Conservation (phyloP, 2,888 invertebrate species). For the Diplazon laetatorius region DNA sequence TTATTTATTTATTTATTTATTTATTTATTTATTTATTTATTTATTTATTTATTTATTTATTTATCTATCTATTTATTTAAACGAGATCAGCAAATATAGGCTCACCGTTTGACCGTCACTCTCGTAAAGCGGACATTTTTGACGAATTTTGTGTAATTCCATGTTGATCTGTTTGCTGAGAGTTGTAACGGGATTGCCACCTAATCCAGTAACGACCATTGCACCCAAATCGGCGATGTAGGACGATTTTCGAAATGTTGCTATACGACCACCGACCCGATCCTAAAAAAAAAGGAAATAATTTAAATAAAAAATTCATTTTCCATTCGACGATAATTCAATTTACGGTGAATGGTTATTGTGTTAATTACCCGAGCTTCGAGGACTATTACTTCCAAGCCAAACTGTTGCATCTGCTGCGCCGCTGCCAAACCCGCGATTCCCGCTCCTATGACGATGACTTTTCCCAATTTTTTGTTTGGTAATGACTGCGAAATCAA, state of each 20-base stretch:
- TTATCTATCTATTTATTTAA: too few species aligned
- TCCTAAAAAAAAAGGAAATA: constrained; percentile 86
- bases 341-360: neutral
- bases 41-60: neutral
- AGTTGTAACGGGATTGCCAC: constrained; percentile 98
- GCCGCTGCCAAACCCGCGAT: constrained; percentile 98
- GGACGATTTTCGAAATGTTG: constrained; percentile 95
- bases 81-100: too few species aligned
- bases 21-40: too few species aligned
- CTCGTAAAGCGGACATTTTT: constrained; percentile 98
- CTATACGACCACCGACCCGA: constrained; percentile 97
- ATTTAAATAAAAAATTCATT: neutral
- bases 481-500: constrained; percentile 78
- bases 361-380: constrained; percentile 88
- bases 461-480: constrained; percentile 84
- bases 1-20: too few species aligned
- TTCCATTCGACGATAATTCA: neutral
- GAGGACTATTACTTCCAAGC: constrained; percentile 95
- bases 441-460: constrained; percentile 89
- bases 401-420: constrained; percentile 96
- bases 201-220: constrained; percentile 98
- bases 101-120: constrained; percentile 94
- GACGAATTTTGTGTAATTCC: constrained; percentile 97
- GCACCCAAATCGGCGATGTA: constrained; percentile 93
- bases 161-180: constrained; percentile 98